Evolutionary conservation across 2,797 vertebrate species (phyloP), one percentile per base, ranked within the genome.

Genomic region (Falco biarmicus): DNA sequence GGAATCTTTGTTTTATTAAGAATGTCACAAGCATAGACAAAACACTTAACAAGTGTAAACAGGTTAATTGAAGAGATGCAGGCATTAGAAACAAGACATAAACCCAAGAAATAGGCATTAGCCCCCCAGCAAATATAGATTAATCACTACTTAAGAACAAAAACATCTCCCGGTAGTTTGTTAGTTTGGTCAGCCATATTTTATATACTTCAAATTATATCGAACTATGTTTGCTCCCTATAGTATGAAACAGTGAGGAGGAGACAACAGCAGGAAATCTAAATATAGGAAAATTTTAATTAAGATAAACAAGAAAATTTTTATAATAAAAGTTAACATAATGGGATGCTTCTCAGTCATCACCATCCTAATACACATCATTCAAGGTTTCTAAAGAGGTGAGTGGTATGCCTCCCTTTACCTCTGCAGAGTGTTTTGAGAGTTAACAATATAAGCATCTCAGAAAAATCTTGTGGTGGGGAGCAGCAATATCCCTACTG

Each of bases 331-430:
- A 10, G 11, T 29, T 70, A 59, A 43, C 9, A 18, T 37, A 50
- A 76, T 22, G 11, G 12, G 11, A 47, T 47, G 7, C 2, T 83
- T 85, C 60, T 83, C 43, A 76, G 19, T 15, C 65, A 11, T 76
- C 45, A 73, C 8, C 25, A 73, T 19, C 50, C 14, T 41, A 84
- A 32, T 16, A 56, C 12, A 48, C 0, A 73, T 20, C 0, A 0
- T 85, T 82, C n/a, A 37, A 13, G 13, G 34, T 61, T 73, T 79
- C 60, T 63, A 20, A 68, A 61, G 28, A 50, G 24, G 4, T 64
- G 14, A 4, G 11, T 60, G 14, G 6, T 31, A 56, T 8, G 39
- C 10, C 13, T 75, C 15, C n/a, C n/a, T 39, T 61, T 84, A 48
- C 29, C 3, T 77, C 28, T 86, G 17, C 39, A 50, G 10, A 29